Evolutionary conservation across 2,888 invertebrate species (phyloP).

Genomic region (Drosophila mettleri): DNA sequence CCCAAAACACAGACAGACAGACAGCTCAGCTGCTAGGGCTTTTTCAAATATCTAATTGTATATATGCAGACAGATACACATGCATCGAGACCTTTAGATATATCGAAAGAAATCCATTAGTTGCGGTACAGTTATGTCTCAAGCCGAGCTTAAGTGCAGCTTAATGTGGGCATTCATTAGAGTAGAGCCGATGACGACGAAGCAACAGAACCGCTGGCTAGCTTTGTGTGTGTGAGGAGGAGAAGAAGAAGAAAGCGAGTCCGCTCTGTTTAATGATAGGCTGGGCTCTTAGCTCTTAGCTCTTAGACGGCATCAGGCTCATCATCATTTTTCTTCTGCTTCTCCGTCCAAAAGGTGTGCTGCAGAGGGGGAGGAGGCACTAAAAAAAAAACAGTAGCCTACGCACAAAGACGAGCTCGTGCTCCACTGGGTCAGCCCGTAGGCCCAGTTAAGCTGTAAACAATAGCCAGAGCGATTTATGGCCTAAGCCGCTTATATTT

Average conservation of each 20-base stretch:
- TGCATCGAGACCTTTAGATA: neutral
- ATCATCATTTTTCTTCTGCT: slow-evolving; percentile 58
- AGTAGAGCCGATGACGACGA: slow-evolving; percentile 2
- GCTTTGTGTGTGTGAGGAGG: neutral
- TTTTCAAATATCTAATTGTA: slow-evolving; percentile 37
- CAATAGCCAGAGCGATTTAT: slow-evolving; percentile 44
- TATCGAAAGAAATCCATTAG: slow-evolving; percentile 53
- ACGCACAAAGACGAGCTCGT: slow-evolving; percentile 2
- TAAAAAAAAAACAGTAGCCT: slow-evolving; percentile 34
- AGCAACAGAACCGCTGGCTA: slow-evolving; percentile 20
- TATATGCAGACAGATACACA: neutral
- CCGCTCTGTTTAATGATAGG: slow-evolving; percentile 52
- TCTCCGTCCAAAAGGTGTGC: neutral
- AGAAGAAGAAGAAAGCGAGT: neutral
- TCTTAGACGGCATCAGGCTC: slow-evolving; percentile 52
- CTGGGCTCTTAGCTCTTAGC: slow-evolving; percentile 33
- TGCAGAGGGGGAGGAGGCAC: neutral
- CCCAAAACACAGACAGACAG: neutral
- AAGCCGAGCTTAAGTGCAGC: slow-evolving; percentile 59
- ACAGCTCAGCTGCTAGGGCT: slow-evolving; percentile 19
- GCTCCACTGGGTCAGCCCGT: slow-evolving; percentile 23
- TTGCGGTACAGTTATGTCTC: slow-evolving; percentile 50
- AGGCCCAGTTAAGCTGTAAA: slow-evolving; percentile 59
- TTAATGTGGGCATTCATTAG: slow-evolving; percentile 64
- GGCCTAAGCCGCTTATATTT: slow-evolving; percentile 56